These are phyloP conservation scores for Xestia rhomboidea DNA, from an alignment of 2,888 invertebrate species.

Conservation along the genomic window DNA sequence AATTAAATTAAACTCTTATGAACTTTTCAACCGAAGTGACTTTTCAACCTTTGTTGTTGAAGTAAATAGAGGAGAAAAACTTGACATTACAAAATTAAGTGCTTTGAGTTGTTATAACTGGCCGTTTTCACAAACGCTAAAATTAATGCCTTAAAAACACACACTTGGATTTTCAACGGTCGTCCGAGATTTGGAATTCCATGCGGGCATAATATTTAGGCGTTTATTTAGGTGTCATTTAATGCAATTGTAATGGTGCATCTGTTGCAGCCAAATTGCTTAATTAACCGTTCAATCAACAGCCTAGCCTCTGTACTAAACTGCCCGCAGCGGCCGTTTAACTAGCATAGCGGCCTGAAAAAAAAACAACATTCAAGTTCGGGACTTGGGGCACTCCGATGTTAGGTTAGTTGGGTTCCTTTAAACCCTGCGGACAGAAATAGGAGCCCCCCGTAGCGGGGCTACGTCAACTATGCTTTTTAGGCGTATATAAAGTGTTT, in stretches of 20 bases:
- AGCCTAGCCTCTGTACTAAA: too few relatives aligned
- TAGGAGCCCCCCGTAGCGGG: too few relatives aligned
- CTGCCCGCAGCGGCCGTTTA: too few relatives aligned
- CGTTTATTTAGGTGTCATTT: neutral
- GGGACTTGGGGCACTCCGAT: too few relatives aligned
- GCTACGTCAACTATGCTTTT: too few relatives aligned
- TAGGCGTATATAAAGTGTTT: too few relatives aligned
- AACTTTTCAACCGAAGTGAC: slow-evolving; percentile 28
- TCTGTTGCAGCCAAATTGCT: too few relatives aligned
- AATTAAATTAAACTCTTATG: slow-evolving; percentile 55
- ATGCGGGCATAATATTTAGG: neutral
- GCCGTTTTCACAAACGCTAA: neutral
- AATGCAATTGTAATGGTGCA: neutral
- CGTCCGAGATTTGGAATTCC: neutral
- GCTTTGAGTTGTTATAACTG: neutral
- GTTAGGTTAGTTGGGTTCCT: too few relatives aligned
- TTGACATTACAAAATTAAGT: slow-evolving; percentile 1
- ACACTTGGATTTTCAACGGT: neutral
- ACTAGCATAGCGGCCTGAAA: too few relatives aligned
- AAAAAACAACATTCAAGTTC: too few relatives aligned
- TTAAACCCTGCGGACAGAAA: too few relatives aligned
- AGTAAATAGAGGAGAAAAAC: slow-evolving; percentile 11
- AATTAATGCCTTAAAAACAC: neutral
- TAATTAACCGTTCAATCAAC: too few relatives aligned
- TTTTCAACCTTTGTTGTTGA: slow-evolving; percentile 13